Evolutionary conservation across 2,113 vertebrate species (phyloP), one percentile per base, ranked within the genome.

Genomic region (Poeciliopsis occidentalis): DNA sequence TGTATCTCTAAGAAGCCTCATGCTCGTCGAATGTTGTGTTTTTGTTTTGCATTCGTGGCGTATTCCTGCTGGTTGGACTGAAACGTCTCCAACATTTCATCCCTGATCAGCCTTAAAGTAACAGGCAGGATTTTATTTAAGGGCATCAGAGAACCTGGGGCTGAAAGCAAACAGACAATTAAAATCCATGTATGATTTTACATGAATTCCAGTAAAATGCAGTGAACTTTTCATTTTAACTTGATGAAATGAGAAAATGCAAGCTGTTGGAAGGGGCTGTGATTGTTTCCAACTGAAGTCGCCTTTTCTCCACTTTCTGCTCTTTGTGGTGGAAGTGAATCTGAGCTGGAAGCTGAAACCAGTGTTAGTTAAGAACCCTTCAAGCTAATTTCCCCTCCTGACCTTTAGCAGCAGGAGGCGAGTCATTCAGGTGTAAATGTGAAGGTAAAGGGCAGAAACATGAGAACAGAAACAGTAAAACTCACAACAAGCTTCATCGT

Each of bases 371-470:
- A 31, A 54, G 51, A 57, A n/a, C 11, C 44, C 44, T 47, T n/a
- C 19, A 11, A 51, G n/a, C 24, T 24, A 41, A 30, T 31, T 73
- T 69, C 24, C 32, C 3, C 27, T 32, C 71, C 63, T 68, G 81
- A 87, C 79, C 76, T 87, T 87, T n/a, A 24, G 19, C 19, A 67
- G 41, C 12, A 71, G 81, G 39, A 71, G 83, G 47, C 81, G 81
- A 63, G 75, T 72, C 72, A 82, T 73, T 85, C 82, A 85, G 80
- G 80, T 85, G 80, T 71, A 69, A 78, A 0, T 0, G 63, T 39
- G 69, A 74, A 72, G 51, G 62, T 78, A 71, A 27, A 74, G 60
- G 67, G 41, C 66, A 75, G 54, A 76, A 60, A 74, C 69, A 60
- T 10, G 27, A 78, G 44, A 54, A 15, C 37, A 12, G 12, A 72